Base-by-base conservation (phyloP, 2,797 vertebrate genomes). In the Artibeus jamaicensis region DNA sequence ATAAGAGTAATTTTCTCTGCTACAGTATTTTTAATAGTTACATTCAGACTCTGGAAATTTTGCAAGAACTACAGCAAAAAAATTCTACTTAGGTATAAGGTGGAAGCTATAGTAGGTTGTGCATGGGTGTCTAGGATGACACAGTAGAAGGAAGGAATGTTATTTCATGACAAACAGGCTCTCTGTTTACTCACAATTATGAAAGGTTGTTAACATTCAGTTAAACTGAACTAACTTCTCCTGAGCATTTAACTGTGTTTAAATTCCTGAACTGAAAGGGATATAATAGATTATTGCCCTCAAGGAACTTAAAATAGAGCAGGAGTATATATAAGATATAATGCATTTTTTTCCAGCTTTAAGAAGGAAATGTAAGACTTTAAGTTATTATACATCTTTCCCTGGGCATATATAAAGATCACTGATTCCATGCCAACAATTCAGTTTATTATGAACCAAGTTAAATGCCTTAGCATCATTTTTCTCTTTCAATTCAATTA, bases 261-360 rank as follows among this genome's bases (percentile, higher is more conserved):
- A 92, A 81, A 32, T 48, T 32, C 37, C 42, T 55, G 11, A 18
- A 26, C 26, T 65, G 29, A 21, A 86, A 32, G 34, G 68, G 18
- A 78, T 62, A 87, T 22, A 62, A 19, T 1, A 59, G 5, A 50
- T 55, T 24, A 14, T 24, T 59, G 34, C 2, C n/a, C 44, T 96
- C 42, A 87, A 84, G 37, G 16, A 81, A 46, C 3, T 86, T 81
- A 86, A 0, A 73, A 57, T 50, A 39, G 42, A 91, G 90, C 24
- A 94, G 65, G 1, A 92, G 32, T 53, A 81, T 89, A 81, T 93
- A 32, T 77, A 88, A 91, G 39, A 73, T 24, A 21, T 34, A 94
- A 82, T 48, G 6, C 14, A 93, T 37, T 68, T 76, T 70, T 89
- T 92, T 94, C 73, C 81, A 92, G 55, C 92, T 96, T 84, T 95